These are phyloP conservation scores for Cheirogaleus medius DNA, from an alignment of 2,113 vertebrate species.

Conservation along the genomic window DNA sequence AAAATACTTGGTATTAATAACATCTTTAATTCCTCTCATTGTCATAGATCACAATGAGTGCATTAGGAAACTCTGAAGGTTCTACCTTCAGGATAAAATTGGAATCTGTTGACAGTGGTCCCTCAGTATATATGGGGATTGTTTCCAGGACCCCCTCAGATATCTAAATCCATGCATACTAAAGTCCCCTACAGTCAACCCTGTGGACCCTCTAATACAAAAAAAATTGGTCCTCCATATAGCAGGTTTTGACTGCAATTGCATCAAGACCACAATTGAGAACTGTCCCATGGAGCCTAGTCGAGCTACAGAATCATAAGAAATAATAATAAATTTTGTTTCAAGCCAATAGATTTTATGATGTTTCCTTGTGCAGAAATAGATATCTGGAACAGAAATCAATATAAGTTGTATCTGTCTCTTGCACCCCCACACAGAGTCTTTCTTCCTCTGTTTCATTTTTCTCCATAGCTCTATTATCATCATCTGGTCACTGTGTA, in stretches of 20 bases:
- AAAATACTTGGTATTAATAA: no score
- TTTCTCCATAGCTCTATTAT: not conserved
- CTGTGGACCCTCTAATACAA: not conserved
- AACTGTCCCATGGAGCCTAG: not conserved
- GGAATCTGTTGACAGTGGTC: not conserved
- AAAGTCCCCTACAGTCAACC: not conserved
- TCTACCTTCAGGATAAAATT: no score
- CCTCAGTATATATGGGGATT: not conserved
- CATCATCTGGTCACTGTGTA: not conserved
- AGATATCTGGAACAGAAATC: not conserved
- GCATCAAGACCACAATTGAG: not conserved
- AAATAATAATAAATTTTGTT: not conserved
- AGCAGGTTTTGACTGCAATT: not conserved
- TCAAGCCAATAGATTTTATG: not conserved
- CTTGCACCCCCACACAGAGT: no score
- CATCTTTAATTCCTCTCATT: not conserved
- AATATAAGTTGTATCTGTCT: not conserved
- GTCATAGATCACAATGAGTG: not conserved
- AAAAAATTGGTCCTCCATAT: not conserved
- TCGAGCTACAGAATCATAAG: not conserved
- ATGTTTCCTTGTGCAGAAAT: not conserved
- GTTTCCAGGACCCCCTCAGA: not conserved
- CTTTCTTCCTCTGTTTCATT: not conserved
- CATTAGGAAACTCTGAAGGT: not conserved
- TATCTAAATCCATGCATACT: not conserved